These are phyloP conservation scores for Popillia japonica DNA, from an alignment of 1,140 invertebrate genomes.

Conservation along the genomic window DNA sequence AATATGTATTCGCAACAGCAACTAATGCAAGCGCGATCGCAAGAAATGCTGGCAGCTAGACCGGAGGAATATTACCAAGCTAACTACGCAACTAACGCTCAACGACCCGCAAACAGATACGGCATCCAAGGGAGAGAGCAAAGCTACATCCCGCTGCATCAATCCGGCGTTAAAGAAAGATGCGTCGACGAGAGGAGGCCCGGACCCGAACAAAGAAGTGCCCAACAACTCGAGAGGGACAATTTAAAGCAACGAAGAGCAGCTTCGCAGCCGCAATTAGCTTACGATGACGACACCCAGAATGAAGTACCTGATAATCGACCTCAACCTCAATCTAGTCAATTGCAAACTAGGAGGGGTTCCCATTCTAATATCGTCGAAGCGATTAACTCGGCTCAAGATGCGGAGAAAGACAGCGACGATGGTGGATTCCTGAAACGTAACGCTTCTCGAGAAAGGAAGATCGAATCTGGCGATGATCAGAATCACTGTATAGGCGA, in stretches of 20 bases:
- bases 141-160: conserved; percentile 41
- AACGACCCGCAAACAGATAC: conserved; percentile 43
- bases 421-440: conserved; percentile 65
- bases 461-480: conserved; percentile 24
- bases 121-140: conserved; percentile 42
- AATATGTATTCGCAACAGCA: conserved; percentile 59
- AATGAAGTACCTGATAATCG: conserved; percentile 52
- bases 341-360: conserved; percentile 61
- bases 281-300: conserved; percentile 64
- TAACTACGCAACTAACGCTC: conserved; percentile 42
- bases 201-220: conserved; percentile 59
- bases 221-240: conserved; percentile 68
- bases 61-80: conserved; percentile 60
- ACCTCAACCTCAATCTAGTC: conserved; percentile 60
- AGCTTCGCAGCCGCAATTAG: conserved; percentile 72
- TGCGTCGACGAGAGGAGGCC: conserved; percentile 39
- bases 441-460: conserved; percentile 45
- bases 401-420: conserved; percentile 66
- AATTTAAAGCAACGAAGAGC: conserved; percentile 67
- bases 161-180: conserved; percentile 40
- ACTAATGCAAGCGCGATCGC: conserved; percentile 63
- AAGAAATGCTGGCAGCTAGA: conserved; percentile 64
- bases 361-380: conserved; percentile 68
- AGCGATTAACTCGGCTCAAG: conserved; percentile 56
- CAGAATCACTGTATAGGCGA: neutral